Conservation (phyloP, 1,140 invertebrate species). For the Battus philenor region DNA sequence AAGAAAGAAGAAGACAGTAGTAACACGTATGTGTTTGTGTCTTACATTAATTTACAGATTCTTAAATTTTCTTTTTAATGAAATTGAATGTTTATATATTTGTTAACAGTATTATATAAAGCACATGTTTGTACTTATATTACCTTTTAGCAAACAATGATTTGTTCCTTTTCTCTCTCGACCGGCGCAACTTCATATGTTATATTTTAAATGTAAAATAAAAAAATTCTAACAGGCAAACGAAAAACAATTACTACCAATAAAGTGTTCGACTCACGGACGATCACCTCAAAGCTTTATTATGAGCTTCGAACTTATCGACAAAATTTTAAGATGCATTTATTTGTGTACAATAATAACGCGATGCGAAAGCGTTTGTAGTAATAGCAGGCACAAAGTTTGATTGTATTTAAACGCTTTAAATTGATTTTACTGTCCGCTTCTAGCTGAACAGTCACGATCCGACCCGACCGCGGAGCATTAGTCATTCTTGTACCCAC, state of each 20-base stretch:
- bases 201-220: too few relatives aligned
- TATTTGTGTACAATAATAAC: constrained; percentile 4
- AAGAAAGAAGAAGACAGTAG: too few relatives aligned
- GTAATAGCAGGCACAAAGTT: constrained; percentile 10
- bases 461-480: constrained; percentile 27
- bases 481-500: constrained; percentile 11
- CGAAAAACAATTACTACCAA: constrained; percentile 13
- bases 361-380: background rate
- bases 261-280: constrained; percentile 3
- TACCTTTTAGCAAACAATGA: too few relatives aligned
- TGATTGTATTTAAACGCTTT: constrained; percentile 25
- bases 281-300: constrained; percentile 4
- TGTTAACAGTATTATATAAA: too few relatives aligned
- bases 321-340: constrained; percentile 10
- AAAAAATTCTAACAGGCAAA: too few relatives aligned
- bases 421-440: constrained; percentile 39
- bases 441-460: constrained; percentile 45
- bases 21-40: too few relatives aligned
- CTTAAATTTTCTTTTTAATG: too few relatives aligned
- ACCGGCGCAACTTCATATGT: too few relatives aligned
- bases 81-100: too few relatives aligned
- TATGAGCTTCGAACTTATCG: constrained; percentile 5
- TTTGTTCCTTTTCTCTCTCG: too few relatives aligned
- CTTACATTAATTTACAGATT: too few relatives aligned
- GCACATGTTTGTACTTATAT: too few relatives aligned